Conservation (phyloP, 2,888 invertebrate species). For the Leucophora obtusa region DNA sequence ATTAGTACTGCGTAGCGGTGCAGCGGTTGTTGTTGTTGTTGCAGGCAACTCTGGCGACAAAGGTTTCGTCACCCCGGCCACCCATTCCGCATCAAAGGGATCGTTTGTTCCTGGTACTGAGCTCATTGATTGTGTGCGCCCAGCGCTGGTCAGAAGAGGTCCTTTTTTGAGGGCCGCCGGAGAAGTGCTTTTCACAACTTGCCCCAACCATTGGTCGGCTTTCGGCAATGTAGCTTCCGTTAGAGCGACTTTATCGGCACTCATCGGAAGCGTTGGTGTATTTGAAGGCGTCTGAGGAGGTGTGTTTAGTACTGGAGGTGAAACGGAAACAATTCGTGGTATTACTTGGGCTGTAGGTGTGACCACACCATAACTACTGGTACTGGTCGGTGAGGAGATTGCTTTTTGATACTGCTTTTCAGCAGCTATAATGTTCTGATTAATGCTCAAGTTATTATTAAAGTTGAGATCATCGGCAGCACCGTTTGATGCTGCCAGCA, state of each 20-base stretch:
- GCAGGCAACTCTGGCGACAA: slow-evolving; percentile 79
- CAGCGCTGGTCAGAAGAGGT: slow-evolving; percentile 79
- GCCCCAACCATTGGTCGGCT: slow-evolving; percentile 91
- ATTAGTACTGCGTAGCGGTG: slow-evolving; percentile 76
- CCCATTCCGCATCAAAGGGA: slow-evolving; percentile 93
- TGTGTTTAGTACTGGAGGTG: slow-evolving; percentile 81
- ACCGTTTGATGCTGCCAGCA: slow-evolving; percentile 66
- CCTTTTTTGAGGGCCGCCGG: slow-evolving; percentile 81
- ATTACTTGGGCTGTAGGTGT: slow-evolving; percentile 79
- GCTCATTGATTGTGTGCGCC: slow-evolving; percentile 81
- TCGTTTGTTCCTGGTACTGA: slow-evolving; percentile 79
- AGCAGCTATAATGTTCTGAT: slow-evolving; percentile 80
- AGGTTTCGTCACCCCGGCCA: slow-evolving; percentile 79
- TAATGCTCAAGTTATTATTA: slow-evolving; percentile 80
- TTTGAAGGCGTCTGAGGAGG: slow-evolving; percentile 69
- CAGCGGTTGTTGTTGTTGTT: slow-evolving; percentile 20
- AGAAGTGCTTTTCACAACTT: slow-evolving; percentile 83
- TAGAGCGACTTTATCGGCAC: slow-evolving; percentile 61
- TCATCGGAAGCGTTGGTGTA: slow-evolving; percentile 82
- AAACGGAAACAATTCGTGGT: slow-evolving; percentile 81
- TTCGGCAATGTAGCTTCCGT: slow-evolving; percentile 82
- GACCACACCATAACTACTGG: slow-evolving; percentile 65
- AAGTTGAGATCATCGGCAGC: slow-evolving; percentile 80
- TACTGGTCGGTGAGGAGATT: slow-evolving; percentile 67
- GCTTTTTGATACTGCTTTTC: slow-evolving; percentile 70